Evolutionary conservation across 2,113 vertebrate genomes (phyloP).

Genomic region (Serinus canaria): DNA sequence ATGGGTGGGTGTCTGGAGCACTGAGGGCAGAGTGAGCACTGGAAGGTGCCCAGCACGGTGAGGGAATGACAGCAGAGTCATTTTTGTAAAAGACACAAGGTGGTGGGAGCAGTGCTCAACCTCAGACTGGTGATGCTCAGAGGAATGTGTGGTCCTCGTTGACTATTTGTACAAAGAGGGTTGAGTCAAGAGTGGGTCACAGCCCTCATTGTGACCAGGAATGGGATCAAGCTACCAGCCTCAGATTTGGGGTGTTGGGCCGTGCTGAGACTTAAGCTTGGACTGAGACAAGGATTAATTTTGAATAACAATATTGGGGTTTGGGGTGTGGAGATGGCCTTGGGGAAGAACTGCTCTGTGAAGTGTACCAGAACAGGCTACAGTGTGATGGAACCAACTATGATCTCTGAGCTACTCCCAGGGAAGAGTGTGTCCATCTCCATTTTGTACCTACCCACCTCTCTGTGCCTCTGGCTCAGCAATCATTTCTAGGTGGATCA

Average conservation of each 20-base stretch:
- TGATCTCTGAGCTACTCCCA: not conserved
- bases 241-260: not conserved
- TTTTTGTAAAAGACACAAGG: not conserved
- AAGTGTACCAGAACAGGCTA: rapidly evolving
- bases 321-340: not conserved
- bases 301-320: not conserved
- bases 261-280: not conserved
- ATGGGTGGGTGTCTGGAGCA: not conserved
- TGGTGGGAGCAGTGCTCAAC: not conserved
- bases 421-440: not conserved
- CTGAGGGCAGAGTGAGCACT: not conserved
- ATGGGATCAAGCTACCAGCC: not conserved
- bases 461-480: not conserved
- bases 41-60: not conserved
- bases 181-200: not conserved
- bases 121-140: not conserved
- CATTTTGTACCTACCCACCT: not conserved
- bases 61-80: not conserved
- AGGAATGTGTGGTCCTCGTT: rapidly evolving
- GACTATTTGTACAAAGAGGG: not conserved
- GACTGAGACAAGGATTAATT: not conserved
- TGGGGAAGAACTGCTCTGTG: not conserved
- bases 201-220: not conserved
- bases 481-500: not conserved
- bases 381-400: not conserved